phyloP scores from a whole-genome alignment of 2,113 vertebrate species.

The Mus spicilegus region DNA sequence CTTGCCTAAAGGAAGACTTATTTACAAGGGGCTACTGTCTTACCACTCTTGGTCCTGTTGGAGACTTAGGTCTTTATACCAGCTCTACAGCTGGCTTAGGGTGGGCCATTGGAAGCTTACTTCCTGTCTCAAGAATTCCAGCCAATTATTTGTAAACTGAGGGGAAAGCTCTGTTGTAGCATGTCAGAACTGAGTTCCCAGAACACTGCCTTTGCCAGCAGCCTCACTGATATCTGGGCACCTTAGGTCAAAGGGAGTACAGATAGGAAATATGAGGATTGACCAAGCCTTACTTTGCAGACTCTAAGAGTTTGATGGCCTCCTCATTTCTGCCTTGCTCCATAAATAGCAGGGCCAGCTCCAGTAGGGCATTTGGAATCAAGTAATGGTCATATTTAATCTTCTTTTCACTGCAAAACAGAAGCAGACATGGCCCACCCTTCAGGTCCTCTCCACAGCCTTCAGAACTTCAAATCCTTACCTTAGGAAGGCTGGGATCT shows the following conservation, averaged over 20 bases:
- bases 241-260: neutral
- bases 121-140: conserved; percentile 14
- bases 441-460: neutral
- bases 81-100: neutral
- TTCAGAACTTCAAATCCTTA: neutral
- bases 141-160: neutral
- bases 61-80: neutral
- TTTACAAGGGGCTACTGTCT: neutral
- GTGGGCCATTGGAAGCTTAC: neutral
- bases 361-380: conserved; percentile 96
- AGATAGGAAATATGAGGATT: neutral
- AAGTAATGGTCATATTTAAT: conserved; percentile 98
- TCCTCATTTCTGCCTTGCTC: conserved; percentile 92
- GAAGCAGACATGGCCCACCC: conserved; percentile 51
- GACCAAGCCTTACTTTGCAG: conserved; percentile 92
- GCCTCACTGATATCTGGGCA: neutral
- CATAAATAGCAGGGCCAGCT: conserved; percentile 94
- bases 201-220: neutral
- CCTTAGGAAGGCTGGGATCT: neutral
- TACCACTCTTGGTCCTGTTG: neutral
- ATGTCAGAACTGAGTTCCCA: neutral
- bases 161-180: neutral
- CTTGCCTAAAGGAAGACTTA: neutral
- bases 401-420: conserved; percentile 92
- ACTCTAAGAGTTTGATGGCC: conserved; percentile 93